phyloP scores from a whole-genome alignment of 2,797 vertebrate genomes.

The Eptatretus atami region DNA sequence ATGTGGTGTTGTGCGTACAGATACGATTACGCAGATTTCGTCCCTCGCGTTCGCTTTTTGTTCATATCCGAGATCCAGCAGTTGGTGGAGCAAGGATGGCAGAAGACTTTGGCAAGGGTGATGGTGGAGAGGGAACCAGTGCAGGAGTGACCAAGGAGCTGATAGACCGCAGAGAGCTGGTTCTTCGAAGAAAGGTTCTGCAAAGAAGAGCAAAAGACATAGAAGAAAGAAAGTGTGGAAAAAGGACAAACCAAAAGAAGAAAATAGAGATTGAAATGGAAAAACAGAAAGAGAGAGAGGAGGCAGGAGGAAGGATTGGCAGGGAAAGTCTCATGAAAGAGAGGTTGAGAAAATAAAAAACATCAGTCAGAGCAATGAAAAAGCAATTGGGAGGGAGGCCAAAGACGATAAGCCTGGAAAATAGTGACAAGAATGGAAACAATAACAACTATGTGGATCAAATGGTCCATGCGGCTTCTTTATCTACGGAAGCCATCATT shows the following conservation, averaged over 20 bases:
- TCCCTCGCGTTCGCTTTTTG: no score
- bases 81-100: no score
- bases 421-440: neutral
- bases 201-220: neutral
- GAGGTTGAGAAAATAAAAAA: neutral
- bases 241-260: neutral
- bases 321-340: neutral
- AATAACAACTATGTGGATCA: no score
- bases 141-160: no score
- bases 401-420: neutral
- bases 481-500: no score
- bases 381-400: neutral
- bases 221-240: neutral
- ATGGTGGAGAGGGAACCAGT: no score
- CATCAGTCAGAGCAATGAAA: neutral
- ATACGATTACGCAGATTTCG: no score
- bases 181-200: no score
- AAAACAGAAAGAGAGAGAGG: neutral
- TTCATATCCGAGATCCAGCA: no score
- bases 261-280: neutral
- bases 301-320: neutral
- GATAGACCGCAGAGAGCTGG: no score
- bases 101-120: no score
- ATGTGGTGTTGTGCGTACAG: neutral
- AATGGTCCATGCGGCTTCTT: no score